Conservation (phyloP, 2,888 invertebrate species). For the Anthophora plumipes region DNA sequence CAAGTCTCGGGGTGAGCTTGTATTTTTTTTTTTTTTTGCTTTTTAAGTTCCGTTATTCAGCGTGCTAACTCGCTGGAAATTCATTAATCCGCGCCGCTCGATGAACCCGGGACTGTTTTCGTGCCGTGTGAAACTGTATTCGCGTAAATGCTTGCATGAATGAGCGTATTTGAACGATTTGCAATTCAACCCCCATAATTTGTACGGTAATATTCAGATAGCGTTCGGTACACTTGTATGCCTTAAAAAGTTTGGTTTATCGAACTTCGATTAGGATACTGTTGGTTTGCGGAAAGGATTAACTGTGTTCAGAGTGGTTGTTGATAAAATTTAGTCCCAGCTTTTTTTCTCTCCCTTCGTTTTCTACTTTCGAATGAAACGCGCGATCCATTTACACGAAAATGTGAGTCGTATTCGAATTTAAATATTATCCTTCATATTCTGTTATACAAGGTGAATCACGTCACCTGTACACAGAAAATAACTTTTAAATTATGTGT, state of each 20-base stretch:
- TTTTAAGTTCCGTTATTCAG: conserved; percentile 64
- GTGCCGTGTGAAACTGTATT: background rate
- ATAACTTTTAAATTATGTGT: too few species aligned
- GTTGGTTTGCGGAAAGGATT: background rate
- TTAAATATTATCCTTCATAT: background rate
- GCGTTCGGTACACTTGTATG: background rate
- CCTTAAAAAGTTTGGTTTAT: background rate
- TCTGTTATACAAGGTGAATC: too few species aligned
- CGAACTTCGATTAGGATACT: background rate
- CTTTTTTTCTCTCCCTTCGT: too few species aligned
- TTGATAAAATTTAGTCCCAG: too few species aligned
- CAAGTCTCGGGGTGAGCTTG: conserved; percentile 52
- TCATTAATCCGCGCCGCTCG: conserved; percentile 61
- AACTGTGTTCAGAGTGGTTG: too few species aligned
- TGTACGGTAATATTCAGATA: background rate
- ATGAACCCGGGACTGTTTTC: background rate
- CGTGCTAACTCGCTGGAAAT: conserved; percentile 68
- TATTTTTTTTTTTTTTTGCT: conserved; percentile 41
- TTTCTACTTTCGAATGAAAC: too few species aligned
- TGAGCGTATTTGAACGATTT: background rate
- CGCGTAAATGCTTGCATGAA: conserved; percentile 12
- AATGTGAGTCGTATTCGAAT: too few species aligned
- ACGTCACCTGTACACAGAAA: too few species aligned
- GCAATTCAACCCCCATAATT: background rate
- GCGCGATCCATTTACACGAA: too few species aligned